Evolutionary conservation across 2,113 vertebrate species (phyloP), one percentile per base, ranked within the genome.

Genomic region (Cercopithecus mona): DNA sequence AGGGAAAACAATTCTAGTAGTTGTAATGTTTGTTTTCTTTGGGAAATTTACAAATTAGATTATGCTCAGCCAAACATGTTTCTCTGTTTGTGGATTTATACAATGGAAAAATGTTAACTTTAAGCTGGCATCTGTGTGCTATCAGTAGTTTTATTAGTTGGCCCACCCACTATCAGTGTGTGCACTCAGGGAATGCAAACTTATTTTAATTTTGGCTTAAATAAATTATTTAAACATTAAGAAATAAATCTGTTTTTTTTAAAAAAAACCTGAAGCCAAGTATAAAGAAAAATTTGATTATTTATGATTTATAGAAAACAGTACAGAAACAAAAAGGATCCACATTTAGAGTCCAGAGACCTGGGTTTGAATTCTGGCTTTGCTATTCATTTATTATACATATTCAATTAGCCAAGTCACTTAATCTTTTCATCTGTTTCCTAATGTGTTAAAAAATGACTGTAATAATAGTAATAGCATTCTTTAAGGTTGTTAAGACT

Each of bases 401-500:
- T 84, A 1, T 66, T 52, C 76, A 9, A 3, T 78, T 83, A 66
- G 18, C n/a, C 61, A 95, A 83, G 38, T 91, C 76, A 75, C 27
- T 75, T 92, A 40, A 43, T 93, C n/a, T 55, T 91, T 92, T 75
- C 30, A 23, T 52, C 38, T 94, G 23, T 93, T 88, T 90, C 68
- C n/a, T 92, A 20, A 35, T 76, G 23, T 92, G 18, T 88, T 75
- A 55, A 83, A 84, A 83, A 96, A 64, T 86, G 16, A 88, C 43
- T 80, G 2, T 84, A 82, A 17, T 88, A 48, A 82, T 80, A 59
- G 23, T 80, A 83, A 73, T 90, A 35, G 13, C 50, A 76, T 32
- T 96, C 95, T 92, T 85, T 89, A 92, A 93, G 18, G 16, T 83
- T 94, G 59, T 90, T 96, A 81, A 88, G 52, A 76, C 84, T n/a